Conservation (phyloP, 2,888 invertebrate genomes). For the Ophion ellenae region DNA sequence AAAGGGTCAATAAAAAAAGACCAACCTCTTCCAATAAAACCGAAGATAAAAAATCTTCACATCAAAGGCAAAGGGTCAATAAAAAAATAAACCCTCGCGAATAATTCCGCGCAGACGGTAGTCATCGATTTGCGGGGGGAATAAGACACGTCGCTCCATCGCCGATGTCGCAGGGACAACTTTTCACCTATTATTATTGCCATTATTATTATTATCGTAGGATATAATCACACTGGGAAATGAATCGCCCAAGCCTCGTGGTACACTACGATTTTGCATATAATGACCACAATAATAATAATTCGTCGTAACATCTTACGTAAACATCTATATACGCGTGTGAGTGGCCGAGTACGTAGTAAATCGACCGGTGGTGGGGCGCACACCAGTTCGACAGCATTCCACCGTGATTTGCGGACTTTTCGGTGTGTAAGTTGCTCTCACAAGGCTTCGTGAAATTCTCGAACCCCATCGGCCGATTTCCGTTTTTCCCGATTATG, state of each 20-base stretch:
- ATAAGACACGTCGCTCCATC: too few relatives aligned
- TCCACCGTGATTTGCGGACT: conserved; percentile 82
- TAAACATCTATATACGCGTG: conserved; percentile 68
- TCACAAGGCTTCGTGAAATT: conserved; percentile 41
- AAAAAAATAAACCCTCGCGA: neutral
- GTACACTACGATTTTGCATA: conserved; percentile 24
- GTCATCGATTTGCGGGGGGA: too few relatives aligned
- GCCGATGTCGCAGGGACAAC: too few relatives aligned
- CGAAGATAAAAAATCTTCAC: too few relatives aligned
- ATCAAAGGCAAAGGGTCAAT: neutral
- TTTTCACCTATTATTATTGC: neutral
- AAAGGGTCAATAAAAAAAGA: neutral
- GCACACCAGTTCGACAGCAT: conserved; percentile 80
- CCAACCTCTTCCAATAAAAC: neutral
- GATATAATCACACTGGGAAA: conserved; percentile 25
- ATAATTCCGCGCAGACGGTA: too few relatives aligned
- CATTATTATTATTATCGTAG: conserved; percentile 45
- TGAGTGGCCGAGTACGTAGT: conserved; percentile 61
- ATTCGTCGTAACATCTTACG: conserved; percentile 75
- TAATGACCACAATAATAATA: conserved; percentile 20
- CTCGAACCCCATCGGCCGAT: conserved; percentile 15
- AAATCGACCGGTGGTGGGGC: conserved; percentile 48
- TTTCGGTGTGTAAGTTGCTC: conserved; percentile 77
- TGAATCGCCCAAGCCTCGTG: conserved; percentile 30
- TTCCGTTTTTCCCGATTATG: neutral